Percentiles rank a stretch among this genome's conserved stretches.
Evolutionary conservation across 1,140 invertebrate genomes (phyloP).

Genomic region (Hestina assimilis): DNA sequence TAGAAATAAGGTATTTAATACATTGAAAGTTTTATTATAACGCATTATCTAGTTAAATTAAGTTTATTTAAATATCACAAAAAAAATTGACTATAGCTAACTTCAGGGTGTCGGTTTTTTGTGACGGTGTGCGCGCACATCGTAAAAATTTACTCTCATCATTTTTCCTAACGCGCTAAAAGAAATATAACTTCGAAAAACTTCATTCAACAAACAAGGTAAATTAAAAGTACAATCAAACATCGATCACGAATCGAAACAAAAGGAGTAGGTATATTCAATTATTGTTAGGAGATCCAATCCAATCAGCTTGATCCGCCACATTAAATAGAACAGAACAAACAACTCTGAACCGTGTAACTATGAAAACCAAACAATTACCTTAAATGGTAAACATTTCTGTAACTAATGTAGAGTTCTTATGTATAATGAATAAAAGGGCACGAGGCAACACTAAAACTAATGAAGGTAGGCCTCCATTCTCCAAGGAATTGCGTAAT

Average conservation of each 20-base stretch:
- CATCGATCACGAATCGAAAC: slow-evolving; percentile 1
- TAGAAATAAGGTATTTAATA: too few relatives aligned
- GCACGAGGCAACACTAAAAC: slow-evolving; percentile 30
- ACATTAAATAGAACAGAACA: slow-evolving; percentile 21
- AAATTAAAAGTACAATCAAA: background rate
- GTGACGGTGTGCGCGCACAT: too few relatives aligned
- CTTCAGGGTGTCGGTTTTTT: too few relatives aligned
- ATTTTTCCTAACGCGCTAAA: too few relatives aligned
- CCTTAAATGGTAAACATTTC: slow-evolving; percentile 35
- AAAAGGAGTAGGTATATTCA: slow-evolving; percentile 14
- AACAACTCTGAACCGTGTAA: slow-evolving; percentile 27
- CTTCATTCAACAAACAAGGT: background rate
- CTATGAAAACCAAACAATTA: slow-evolving; percentile 40
- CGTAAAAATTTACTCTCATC: too few relatives aligned
- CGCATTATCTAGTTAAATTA: too few relatives aligned
- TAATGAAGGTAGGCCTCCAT: slow-evolving; percentile 51
- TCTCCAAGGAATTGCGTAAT: slow-evolving; percentile 52
- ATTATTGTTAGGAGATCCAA: slow-evolving; percentile 24
- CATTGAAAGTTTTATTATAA: too few relatives aligned
- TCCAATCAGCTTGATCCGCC: slow-evolving; percentile 29
- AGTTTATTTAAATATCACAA: too few relatives aligned
- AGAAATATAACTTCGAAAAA: too few relatives aligned
- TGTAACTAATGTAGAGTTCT: slow-evolving; percentile 35
- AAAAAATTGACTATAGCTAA: too few relatives aligned
- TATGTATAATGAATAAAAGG: slow-evolving; percentile 51